phyloP scores from a whole-genome alignment of 2,113 vertebrate genomes.

The Pteruthius melanotis region DNA sequence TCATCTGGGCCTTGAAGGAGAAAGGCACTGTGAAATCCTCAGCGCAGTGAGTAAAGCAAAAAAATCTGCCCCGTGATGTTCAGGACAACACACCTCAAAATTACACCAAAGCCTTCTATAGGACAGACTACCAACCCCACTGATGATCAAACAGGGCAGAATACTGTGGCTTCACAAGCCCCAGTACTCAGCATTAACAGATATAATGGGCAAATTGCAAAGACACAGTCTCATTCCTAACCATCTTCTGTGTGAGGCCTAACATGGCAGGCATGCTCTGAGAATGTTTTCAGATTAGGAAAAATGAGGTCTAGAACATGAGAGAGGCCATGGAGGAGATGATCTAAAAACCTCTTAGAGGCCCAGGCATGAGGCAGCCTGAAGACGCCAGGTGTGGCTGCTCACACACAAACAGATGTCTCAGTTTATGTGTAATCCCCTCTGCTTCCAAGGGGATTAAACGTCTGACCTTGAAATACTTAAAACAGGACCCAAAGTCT shows the following conservation, averaged over 20 bases:
- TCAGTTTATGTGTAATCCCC: not conserved
- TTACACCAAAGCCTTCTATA: not conserved
- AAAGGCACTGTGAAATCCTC: not conserved
- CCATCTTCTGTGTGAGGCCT: not conserved
- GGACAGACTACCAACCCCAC: not conserved
- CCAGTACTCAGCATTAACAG: not conserved
- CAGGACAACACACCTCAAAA: not conserved
- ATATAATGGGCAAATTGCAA: not conserved
- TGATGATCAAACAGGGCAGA: not conserved
- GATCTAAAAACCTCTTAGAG: not conserved
- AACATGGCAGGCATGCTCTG: not conserved
- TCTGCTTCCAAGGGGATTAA: conserved; percentile 16
- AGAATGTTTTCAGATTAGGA: not conserved
- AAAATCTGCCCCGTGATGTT: not conserved
- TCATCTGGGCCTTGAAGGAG: not conserved
- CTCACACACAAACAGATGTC: conserved; percentile 35
- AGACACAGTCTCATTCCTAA: not conserved
- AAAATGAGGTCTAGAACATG: not conserved
- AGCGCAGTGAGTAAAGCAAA: not conserved
- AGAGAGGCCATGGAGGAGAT: not conserved
- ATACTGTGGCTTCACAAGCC: not conserved
- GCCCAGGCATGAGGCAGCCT: not conserved
- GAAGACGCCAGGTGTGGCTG: conserved; percentile 8
- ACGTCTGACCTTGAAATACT: conserved; percentile 16
- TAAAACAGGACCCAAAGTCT: not conserved